A percentile compares a stretch with the other conserved stretches of the same genome.
Evolutionary conservation across 2,888 invertebrate species (phyloP).

Genomic region (Rhorus exstirpatorius): DNA sequence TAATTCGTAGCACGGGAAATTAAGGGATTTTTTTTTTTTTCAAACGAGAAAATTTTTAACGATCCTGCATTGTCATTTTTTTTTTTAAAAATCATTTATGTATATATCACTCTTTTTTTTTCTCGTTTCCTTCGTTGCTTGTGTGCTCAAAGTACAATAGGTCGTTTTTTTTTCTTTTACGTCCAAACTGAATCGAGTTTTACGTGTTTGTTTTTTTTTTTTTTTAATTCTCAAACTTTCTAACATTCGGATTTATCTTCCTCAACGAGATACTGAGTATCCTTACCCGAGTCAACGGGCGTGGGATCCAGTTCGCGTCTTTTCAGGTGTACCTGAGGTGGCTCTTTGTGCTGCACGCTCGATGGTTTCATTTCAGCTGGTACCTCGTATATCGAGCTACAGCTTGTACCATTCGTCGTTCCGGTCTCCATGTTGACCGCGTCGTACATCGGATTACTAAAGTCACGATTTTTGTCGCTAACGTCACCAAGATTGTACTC

Average conservation of each 20-base stretch:
- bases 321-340: slow-evolving; percentile 91
- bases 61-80: slow-evolving; percentile 18
- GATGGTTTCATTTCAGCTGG: slow-evolving; percentile 93
- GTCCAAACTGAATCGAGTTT: slow-evolving; percentile 66
- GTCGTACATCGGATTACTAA: slow-evolving; percentile 99
- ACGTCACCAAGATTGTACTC: slow-evolving; percentile 94
- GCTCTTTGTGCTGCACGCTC: slow-evolving; percentile 92
- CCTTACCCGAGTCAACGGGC: slow-evolving; percentile 94
- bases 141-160: slow-evolving; percentile 76
- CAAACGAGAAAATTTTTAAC: slow-evolving; percentile 5
- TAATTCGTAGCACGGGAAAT: slow-evolving; percentile 37
- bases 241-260: slow-evolving; percentile 92
- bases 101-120: slow-evolving; percentile 27
- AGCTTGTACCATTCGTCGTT: slow-evolving; percentile 88
- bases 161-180: slow-evolving; percentile 48
- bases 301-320: slow-evolving; percentile 94
- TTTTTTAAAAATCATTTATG: background rate
- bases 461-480: slow-evolving; percentile 94
- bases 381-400: slow-evolving; percentile 93
- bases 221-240: slow-evolving; percentile 56
- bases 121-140: slow-evolving; percentile 10
- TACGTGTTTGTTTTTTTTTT: slow-evolving; percentile 57
- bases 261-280: slow-evolving; percentile 95
- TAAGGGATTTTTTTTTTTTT: background rate
- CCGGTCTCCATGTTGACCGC: slow-evolving; percentile 91